phyloP scores from a whole-genome alignment of 64 coral and sea anemone genomes.

The Catalaphyllia jardinei region DNA sequence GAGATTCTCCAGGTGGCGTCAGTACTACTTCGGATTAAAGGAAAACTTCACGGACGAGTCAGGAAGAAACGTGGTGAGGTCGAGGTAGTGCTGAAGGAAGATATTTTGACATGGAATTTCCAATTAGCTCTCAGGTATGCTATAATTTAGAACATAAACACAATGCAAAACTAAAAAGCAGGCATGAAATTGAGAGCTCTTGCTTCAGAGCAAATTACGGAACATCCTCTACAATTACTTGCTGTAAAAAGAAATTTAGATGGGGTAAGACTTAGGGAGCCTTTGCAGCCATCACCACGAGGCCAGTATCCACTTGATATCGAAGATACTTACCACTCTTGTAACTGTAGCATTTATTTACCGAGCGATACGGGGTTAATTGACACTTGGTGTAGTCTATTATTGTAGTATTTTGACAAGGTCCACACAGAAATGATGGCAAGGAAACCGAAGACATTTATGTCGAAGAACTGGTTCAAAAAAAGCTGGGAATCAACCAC shows the following conservation, averaged over 20 bases:
- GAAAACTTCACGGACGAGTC: neutral
- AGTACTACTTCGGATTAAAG: neutral
- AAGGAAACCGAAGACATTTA: neutral
- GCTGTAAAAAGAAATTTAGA: neutral
- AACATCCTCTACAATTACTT: neutral
- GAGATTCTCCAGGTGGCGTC: conserved; percentile 9
- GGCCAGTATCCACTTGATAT: neutral
- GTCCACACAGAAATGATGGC: neutral
- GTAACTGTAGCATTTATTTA: neutral
- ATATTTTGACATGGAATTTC: conserved; percentile 15
- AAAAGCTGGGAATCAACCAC: neutral
- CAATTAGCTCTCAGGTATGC: conserved; percentile 1
- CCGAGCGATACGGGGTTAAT: neutral
- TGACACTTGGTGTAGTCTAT: neutral
- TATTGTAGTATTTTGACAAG: conserved; percentile 34
- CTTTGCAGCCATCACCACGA: neutral
- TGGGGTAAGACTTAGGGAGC: neutral
- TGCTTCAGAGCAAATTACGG: neutral
- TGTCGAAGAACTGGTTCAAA: neutral
- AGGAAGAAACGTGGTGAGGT: neutral
- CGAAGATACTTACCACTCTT: neutral
- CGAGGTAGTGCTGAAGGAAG: neutral
- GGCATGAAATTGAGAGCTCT: neutral
- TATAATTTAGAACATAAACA: neutral
- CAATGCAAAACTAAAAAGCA: neutral